phyloP scores from a whole-genome alignment of 2,113 vertebrate species.

The Leucopsar rothschildi region DNA sequence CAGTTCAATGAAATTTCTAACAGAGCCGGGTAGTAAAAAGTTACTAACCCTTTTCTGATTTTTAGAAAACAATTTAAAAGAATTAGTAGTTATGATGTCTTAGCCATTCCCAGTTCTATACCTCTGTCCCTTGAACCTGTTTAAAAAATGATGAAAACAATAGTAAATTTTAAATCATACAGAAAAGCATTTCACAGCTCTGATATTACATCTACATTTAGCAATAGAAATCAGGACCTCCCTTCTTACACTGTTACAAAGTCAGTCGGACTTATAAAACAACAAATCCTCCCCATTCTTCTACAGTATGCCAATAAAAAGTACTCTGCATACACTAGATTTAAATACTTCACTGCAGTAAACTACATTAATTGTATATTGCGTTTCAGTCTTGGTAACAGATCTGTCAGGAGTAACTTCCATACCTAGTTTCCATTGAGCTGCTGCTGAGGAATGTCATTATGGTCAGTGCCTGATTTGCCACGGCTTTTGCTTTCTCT shows the following conservation, averaged over 20 bases:
- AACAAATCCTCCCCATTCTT: slow-evolving; percentile 57
- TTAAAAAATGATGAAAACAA: slow-evolving; percentile 77
- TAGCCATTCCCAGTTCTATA: slow-evolving; percentile 82
- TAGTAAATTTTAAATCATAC: slow-evolving; percentile 69
- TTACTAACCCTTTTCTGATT: slow-evolving; percentile 75
- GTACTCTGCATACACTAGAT: slow-evolving; percentile 62
- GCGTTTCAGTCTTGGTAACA: slow-evolving; percentile 32
- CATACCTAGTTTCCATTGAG: slow-evolving; percentile 96
- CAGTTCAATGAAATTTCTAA: slow-evolving; percentile 79
- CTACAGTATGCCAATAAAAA: slow-evolving; percentile 66
- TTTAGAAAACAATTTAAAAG: slow-evolving; percentile 78
- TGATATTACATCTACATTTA: slow-evolving; percentile 66
- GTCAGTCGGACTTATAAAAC: slow-evolving; percentile 56
- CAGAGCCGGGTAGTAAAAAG: slow-evolving; percentile 70
- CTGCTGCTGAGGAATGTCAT: slow-evolving; percentile 82
- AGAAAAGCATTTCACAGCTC: slow-evolving; percentile 59
- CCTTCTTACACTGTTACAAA: slow-evolving; percentile 62
- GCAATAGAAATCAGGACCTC: slow-evolving; percentile 47
- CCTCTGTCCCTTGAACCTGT: slow-evolving; percentile 82
- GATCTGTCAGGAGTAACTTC: slow-evolving; percentile 57
- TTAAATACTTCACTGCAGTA: slow-evolving; percentile 65
- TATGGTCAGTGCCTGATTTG: slow-evolving; percentile 81
- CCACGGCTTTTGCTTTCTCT: slow-evolving; percentile 94
- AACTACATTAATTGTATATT: slow-evolving; percentile 46
- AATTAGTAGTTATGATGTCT: slow-evolving; percentile 79